Conservation (phyloP, 2,888 invertebrate genomes). For the Endomychus coccineus region DNA sequence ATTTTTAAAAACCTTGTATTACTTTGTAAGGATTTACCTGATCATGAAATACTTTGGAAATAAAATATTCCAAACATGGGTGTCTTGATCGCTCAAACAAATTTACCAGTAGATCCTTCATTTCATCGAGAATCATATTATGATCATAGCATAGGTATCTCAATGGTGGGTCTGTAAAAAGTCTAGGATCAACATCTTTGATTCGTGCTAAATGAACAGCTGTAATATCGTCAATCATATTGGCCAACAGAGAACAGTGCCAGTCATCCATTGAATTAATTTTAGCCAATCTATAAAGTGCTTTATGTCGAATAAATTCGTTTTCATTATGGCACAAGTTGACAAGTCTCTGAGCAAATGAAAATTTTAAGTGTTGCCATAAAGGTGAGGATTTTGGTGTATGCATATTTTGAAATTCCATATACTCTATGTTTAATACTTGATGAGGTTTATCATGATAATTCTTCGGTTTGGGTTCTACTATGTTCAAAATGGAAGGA, state of each 20-base stretch:
- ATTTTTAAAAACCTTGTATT: too few relatives aligned
- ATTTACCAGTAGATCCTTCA: conserved; percentile 42
- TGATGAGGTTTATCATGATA: conserved; percentile 11
- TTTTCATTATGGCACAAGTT: conserved; percentile 60
- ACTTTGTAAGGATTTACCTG: background rate
- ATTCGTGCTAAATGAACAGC: conserved; percentile 72
- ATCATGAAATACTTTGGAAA: conserved; percentile 39
- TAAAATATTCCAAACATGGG: conserved; percentile 46
- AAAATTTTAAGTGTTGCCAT: conserved; percentile 30
- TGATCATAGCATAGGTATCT: conserved; percentile 34
- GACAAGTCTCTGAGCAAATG: conserved; percentile 55
- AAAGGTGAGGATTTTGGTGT: background rate
- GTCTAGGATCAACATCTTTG: conserved; percentile 58
- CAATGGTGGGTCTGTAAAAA: conserved; percentile 64
- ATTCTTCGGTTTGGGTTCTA: conserved; percentile 25
- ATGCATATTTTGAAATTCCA: conserved; percentile 1
- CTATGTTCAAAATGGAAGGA: conserved; percentile 34
- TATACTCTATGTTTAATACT: conserved; percentile 7
- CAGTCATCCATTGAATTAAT: conserved; percentile 53
- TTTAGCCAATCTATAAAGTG: conserved; percentile 56
- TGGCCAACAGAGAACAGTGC: conserved; percentile 58
- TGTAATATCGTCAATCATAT: conserved; percentile 68
- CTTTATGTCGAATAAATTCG: conserved; percentile 54
- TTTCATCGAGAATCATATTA: conserved; percentile 37
- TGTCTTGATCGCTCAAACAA: conserved; percentile 42